Percentiles rank a stretch among this genome's conserved stretches.
Conservation (phyloP, 2,888 invertebrate genomes). For the Dermolepida albohirtum region DNA sequence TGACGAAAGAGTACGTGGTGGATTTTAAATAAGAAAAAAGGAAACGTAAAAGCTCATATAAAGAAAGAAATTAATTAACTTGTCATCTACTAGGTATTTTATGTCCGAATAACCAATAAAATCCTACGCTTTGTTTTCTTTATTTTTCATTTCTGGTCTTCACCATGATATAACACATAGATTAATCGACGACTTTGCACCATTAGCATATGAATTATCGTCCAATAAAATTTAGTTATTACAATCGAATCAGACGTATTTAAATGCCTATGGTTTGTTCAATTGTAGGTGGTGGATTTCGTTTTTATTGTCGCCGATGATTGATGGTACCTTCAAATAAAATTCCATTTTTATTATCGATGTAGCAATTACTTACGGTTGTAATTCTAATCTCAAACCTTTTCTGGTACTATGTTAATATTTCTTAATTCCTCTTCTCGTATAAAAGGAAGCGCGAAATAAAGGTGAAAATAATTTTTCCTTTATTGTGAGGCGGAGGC, state of each 20-base stretch:
- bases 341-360: slow-evolving; percentile 2
- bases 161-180: slow-evolving; percentile 2
- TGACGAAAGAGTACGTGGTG: no score
- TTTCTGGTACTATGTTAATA: slow-evolving; percentile 6
- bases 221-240: slow-evolving; percentile 4
- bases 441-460: neutral
- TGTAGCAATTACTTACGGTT: slow-evolving; percentile 6
- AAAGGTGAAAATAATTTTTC: no score
- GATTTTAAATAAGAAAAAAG: neutral
- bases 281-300: slow-evolving; percentile 4
- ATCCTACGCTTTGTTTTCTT: slow-evolving; percentile 29
- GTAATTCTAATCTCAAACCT: neutral
- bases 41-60: slow-evolving; percentile 1
- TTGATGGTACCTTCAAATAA: neutral
- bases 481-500: no score
- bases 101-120: slow-evolving; percentile 13
- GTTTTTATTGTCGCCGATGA: slow-evolving; percentile 9
- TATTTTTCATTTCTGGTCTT: neutral
- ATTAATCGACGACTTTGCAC: neutral
- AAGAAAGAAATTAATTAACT: slow-evolving; percentile 28
- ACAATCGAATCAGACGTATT: slow-evolving; percentile 1
- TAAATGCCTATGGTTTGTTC: neutral
- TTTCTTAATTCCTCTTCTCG: slow-evolving; percentile 6
- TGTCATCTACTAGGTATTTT: slow-evolving; percentile 14
- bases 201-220: slow-evolving; percentile 4